Evolutionary conservation across 2,888 invertebrate species (phyloP).

Genomic region (Strigamia crassipes): DNA sequence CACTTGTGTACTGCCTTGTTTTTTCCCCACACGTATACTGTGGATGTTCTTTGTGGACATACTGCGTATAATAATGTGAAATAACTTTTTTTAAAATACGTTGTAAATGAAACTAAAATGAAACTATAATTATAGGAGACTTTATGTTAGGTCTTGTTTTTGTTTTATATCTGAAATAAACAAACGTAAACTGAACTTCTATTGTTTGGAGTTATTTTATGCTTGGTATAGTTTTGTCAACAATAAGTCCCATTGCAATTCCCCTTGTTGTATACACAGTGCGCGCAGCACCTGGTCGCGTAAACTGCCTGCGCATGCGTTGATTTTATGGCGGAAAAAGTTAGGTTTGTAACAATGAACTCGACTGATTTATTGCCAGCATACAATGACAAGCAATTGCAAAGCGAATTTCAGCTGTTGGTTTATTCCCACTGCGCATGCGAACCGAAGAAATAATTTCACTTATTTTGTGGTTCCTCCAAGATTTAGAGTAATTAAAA

Average conservation of each 20-base stretch:
- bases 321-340: constrained; percentile 26
- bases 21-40: too few species aligned
- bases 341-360: constrained; percentile 24
- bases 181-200: neutral
- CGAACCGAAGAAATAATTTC: neutral
- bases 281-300: constrained; percentile 12
- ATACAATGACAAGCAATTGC: constrained; percentile 31
- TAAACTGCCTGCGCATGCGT: constrained; percentile 15
- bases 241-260: constrained; percentile 33
- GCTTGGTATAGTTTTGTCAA: constrained; percentile 11
- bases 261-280: constrained; percentile 30
- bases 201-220: constrained; percentile 31
- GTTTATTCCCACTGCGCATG: constrained; percentile 24
- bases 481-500: constrained; percentile 31
- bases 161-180: neutral
- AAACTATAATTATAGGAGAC: too few species aligned
- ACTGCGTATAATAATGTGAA: too few species aligned
- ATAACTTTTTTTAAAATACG: too few species aligned
- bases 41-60: too few species aligned
- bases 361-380: constrained; percentile 16
- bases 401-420: constrained; percentile 34
- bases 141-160: neutral
- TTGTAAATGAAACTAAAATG: neutral
- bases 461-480: constrained; percentile 19
- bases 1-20: neutral